phyloP scores from a whole-genome alignment of 2,113 vertebrate species.

The Chaetops frenatus region DNA sequence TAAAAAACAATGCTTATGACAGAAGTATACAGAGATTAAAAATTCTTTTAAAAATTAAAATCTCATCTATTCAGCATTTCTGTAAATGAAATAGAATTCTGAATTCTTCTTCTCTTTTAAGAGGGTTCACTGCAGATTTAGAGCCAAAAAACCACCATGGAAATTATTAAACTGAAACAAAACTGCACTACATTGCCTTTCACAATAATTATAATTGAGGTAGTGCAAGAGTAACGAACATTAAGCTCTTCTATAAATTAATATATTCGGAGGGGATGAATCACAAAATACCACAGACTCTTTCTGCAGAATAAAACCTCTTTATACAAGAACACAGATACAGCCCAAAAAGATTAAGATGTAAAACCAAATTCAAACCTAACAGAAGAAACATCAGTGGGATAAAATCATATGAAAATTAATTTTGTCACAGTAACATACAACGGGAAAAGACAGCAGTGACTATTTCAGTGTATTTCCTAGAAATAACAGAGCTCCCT shows the following conservation, averaged over 20 bases:
- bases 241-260: background rate
- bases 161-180: constrained; percentile 2
- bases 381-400: background rate
- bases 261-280: background rate
- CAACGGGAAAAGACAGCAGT: background rate
- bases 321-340: background rate
- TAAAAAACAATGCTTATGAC: background rate
- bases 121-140: background rate
- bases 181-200: background rate
- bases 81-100: constrained; percentile 27
- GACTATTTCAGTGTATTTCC: background rate
- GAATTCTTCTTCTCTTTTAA: background rate
- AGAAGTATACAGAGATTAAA: background rate
- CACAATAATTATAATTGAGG: background rate
- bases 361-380: background rate
- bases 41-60: background rate
- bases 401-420: background rate
- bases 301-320: background rate
- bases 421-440: background rate
- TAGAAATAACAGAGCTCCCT: background rate
- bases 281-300: background rate
- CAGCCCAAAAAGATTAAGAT: background rate
- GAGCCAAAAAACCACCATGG: background rate
- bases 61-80: background rate
- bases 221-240: background rate